Percentiles rank a stretch among this genome's conserved stretches.
These are phyloP conservation scores for Drosophila melanocephala DNA, from an alignment of 2,888 invertebrate species.

Conservation along the genomic window DNA sequence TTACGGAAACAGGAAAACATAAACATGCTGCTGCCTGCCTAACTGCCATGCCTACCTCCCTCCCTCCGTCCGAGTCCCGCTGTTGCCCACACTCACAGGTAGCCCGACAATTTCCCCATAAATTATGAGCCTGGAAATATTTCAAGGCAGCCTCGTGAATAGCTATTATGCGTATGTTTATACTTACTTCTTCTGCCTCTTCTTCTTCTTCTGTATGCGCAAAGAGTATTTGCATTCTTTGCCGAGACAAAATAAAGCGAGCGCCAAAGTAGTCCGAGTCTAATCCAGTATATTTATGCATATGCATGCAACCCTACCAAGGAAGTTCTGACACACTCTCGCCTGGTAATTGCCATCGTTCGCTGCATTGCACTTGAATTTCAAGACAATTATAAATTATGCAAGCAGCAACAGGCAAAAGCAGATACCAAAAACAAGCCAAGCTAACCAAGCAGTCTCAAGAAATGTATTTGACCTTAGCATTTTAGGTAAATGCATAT, in stretches of 20 bases:
- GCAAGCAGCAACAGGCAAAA: constrained; percentile 8
- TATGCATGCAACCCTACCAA: constrained; percentile 55
- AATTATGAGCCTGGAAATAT: constrained; percentile 72
- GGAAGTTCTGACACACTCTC: background rate
- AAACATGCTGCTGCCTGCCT: constrained; percentile 70
- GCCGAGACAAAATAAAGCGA: constrained; percentile 3
- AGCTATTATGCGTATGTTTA: constrained; percentile 59
- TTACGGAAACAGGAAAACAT: constrained; percentile 80
- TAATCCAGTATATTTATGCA: constrained; percentile 56
- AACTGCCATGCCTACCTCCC: constrained; percentile 17
- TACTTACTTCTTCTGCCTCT: background rate
- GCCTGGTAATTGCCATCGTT: constrained; percentile 36
- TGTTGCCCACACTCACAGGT: background rate
- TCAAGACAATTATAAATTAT: constrained; percentile 45
- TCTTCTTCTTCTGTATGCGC: constrained; percentile 8
- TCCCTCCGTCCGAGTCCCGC: background rate
- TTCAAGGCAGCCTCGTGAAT: constrained; percentile 72
- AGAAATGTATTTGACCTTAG: background rate
- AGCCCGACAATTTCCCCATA: constrained; percentile 68
- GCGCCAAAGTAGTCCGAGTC: background rate
- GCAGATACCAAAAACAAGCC: background rate
- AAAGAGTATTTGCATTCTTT: constrained; percentile 50
- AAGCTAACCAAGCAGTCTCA: background rate
- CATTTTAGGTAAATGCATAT: background rate
- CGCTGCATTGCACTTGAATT: constrained; percentile 60